Base-by-base conservation (phyloP, 2,113 vertebrate genomes). In the Gorsachius goisagi region DNA sequence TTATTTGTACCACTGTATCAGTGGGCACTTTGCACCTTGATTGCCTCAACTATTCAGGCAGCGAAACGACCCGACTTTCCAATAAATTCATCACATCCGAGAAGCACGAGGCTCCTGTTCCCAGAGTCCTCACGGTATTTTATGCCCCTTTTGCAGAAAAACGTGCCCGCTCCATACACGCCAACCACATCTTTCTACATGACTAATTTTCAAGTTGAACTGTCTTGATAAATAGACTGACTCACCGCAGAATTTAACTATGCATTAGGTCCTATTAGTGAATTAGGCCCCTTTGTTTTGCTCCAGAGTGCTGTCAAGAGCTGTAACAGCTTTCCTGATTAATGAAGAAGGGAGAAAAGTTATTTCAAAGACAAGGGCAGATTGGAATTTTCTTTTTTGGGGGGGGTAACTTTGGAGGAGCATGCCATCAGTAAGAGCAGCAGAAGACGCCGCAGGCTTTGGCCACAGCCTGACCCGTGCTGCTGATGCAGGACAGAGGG, bases 171-270 rank as follows among this genome's bases (percentile, higher is more conserved):
- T 95, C 80, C 33, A 18, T 64, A 55, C 85, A 90, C 1, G 41
- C 93, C 93, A 96, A 80, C 92, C 76, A 85, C 53, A n/a, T 81
- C 68, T 76, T 95, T 97, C 95, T 83, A 88, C 96, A 89, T 95
- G 96, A 97, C 97, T 97, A 94, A 97, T 97, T 97, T 98, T 95
- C 97, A 97, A 83, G 82, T 88, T 93, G 96, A 97, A 94, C 96
- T 89, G 82, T 80, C 97, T 95, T 87, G 93, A 97, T 97, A 97
- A 97, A 97, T 96, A 96, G 95, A 92, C 91, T 97, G 97, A 97
- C 96, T 97, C 97, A 97, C 80, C 76, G 95, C 91, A 95, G 89
- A 96, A 96, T 95, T 96, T 97, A 95, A 96, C 97, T 91, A 64
- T 82, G 88, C 96, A 92, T 96, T 96, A 95, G 92, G 82, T 56